Evolutionary conservation across 2,797 vertebrate species (phyloP).

Genomic region (Hirundo rustica): DNA sequence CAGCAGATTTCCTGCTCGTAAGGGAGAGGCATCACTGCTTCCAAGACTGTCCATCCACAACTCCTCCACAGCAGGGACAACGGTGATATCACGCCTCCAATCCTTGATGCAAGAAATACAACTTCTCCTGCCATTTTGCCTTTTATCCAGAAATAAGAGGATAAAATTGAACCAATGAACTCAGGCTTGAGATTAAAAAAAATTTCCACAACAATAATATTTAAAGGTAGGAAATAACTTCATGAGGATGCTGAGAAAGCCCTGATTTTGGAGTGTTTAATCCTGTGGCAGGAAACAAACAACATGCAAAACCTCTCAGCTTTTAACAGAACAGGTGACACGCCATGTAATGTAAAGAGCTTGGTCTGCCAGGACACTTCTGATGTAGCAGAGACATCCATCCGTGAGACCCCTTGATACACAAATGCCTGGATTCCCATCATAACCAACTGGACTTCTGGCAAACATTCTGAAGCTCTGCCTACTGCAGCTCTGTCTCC

Average conservation of each 20-base stretch:
- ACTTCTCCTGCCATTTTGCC: neutral
- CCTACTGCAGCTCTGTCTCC: neutral
- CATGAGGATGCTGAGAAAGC: neutral
- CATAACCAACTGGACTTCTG: neutral
- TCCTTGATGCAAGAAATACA: neutral
- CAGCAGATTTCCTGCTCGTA: neutral
- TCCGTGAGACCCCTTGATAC: neutral
- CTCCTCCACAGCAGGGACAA: neutral
- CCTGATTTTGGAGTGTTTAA: neutral
- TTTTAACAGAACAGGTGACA: neutral
- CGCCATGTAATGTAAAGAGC: neutral
- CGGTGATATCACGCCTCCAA: neutral
- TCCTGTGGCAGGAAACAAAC: neutral
- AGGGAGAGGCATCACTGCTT: neutral
- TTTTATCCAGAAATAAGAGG: neutral
- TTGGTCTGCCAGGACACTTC: neutral
- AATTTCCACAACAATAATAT: neutral
- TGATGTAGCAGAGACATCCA: neutral
- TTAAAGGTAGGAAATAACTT: conserved; percentile 15
- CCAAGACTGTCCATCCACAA: neutral
- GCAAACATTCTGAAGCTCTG: neutral
- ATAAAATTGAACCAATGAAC: neutral
- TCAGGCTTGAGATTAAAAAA: neutral
- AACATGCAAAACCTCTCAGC: neutral
- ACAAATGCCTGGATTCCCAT: neutral